Evolutionary conservation across 2,113 vertebrate genomes (phyloP).

Genomic region (Paracanthobrama guichenoti): DNA sequence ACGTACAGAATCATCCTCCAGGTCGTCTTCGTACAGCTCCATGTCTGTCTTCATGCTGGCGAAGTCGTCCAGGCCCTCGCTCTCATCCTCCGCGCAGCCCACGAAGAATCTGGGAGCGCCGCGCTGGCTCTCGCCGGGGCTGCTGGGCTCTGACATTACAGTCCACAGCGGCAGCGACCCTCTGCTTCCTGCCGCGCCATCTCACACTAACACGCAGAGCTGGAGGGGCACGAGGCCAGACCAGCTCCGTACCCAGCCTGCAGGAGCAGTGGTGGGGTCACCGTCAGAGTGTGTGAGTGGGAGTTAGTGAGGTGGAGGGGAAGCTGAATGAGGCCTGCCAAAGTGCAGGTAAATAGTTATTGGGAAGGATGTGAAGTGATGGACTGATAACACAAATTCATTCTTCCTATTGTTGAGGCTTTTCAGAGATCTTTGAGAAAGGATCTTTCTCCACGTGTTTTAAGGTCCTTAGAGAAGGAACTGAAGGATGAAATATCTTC

Average conservation of each 20-base stretch:
- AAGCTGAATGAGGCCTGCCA: neutral
- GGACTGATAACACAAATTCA: neutral
- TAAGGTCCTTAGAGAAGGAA: neutral
- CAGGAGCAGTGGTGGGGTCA: neutral
- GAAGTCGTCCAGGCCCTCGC: slow-evolving; percentile 80
- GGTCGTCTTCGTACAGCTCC: slow-evolving; percentile 88
- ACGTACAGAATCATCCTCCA: slow-evolving; percentile 82
- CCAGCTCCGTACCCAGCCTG: slow-evolving; percentile 33
- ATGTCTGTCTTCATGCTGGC: slow-evolving; percentile 89
- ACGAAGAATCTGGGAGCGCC: slow-evolving; percentile 94
- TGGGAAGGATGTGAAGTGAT: neutral
- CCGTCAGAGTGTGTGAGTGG: neutral
- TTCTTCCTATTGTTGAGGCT: neutral
- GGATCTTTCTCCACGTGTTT: neutral
- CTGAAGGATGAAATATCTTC: neutral
- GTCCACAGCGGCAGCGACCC: slow-evolving; percentile 73
- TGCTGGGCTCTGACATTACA: slow-evolving; percentile 94
- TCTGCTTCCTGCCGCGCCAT: slow-evolving; percentile 79
- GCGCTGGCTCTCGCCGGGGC: slow-evolving; percentile 84
- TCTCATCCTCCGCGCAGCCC: slow-evolving; percentile 94
- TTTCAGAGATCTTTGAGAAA: neutral
- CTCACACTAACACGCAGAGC: slow-evolving; percentile 67
- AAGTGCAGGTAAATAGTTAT: neutral
- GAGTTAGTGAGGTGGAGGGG: neutral
- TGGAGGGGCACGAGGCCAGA: slow-evolving; percentile 30